phyloP scores from a whole-genome alignment of 2,797 vertebrate genomes.

The Coreius guichenoti region DNA sequence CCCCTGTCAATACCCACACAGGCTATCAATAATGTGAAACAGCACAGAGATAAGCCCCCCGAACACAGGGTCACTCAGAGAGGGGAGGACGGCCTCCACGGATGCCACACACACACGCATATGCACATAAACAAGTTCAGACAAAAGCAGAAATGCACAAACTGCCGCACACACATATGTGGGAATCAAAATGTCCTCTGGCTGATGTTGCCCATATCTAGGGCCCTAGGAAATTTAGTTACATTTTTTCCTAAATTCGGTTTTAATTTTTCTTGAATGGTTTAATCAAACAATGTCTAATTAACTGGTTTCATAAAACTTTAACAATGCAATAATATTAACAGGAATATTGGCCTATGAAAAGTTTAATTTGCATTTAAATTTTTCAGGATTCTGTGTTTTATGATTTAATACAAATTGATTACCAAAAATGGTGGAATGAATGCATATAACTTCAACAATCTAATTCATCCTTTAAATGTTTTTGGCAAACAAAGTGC shows the following conservation, averaged over 20 bases:
- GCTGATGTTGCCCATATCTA: neutral
- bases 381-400: neutral
- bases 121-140: constrained; percentile 42
- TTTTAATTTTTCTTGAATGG: neutral
- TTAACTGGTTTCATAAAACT: neutral
- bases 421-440: no score
- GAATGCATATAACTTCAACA: neutral
- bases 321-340: neutral
- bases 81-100: constrained; percentile 77
- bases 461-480: neutral
- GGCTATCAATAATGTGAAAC: constrained; percentile 99
- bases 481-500: neutral
- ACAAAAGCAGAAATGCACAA: constrained; percentile 38
- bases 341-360: neutral
- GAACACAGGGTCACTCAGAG: constrained; percentile 85
- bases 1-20: constrained; percentile 97
- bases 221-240: neutral
- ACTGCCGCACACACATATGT: constrained; percentile 4
- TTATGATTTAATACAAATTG: neutral
- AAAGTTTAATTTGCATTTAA: neutral
- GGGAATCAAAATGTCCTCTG: constrained; percentile 5
- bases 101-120: constrained; percentile 69
- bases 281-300: neutral
- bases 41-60: constrained; percentile 86
- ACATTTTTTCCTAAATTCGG: neutral